Evolutionary conservation across 1,140 invertebrate species (phyloP).

Genomic region (Trichonephila clavata): DNA sequence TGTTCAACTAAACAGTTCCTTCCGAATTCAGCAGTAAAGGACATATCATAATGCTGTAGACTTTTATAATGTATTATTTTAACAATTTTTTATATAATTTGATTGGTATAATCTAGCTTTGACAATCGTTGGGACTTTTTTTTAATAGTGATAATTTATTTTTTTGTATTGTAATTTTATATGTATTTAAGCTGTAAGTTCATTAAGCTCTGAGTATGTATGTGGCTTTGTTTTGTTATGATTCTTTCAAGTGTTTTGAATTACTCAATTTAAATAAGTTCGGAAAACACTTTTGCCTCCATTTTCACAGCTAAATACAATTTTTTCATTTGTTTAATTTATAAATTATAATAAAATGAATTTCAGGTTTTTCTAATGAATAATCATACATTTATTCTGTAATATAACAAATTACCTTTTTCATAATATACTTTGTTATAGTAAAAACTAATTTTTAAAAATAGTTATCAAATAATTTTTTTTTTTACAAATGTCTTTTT

Average conservation of each 20-base stretch:
- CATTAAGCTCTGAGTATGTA: neutral
- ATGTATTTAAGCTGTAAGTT: neutral
- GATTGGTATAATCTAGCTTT: conserved; percentile 35
- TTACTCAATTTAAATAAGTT: neutral
- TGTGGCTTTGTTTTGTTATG: neutral
- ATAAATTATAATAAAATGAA: too few species aligned
- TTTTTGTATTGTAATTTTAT: neutral
- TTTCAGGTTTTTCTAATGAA: too few species aligned
- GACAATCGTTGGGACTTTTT: conserved; percentile 51
- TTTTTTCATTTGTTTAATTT: too few species aligned
- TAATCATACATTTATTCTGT: too few species aligned
- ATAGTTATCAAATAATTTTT: too few species aligned
- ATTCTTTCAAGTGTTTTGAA: neutral
- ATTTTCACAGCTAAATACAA: neutral
- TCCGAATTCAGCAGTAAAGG: conserved; percentile 2
- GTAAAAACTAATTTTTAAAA: too few species aligned
- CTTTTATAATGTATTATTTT: neutral
- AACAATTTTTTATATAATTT: neutral
- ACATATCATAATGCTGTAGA: conserved; percentile 9
- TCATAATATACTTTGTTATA: too few species aligned
- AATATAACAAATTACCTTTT: too few species aligned
- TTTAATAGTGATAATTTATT: conserved; percentile 22
- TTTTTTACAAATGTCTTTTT: too few species aligned
- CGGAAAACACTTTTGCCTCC: neutral
- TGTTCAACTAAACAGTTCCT: conserved; percentile 5